Percentiles rank a stretch among this genome's conserved stretches.
Conservation (phyloP, 2,797 vertebrate genomes). For the Paramormyrops hopkinsi region DNA sequence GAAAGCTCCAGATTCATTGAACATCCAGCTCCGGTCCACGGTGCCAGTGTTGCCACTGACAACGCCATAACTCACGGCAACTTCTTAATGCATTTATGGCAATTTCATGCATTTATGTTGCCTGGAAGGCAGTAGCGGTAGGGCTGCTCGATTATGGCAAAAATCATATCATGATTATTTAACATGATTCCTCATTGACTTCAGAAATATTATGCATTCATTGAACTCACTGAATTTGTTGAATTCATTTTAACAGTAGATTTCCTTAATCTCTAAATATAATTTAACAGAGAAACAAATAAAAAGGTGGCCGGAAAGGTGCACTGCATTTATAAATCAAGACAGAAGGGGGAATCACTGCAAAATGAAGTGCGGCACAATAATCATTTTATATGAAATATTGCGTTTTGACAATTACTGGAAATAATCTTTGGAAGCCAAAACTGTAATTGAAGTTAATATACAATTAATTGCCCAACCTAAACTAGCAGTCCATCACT, state of each 20-base stretch:
- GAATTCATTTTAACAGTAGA: background rate
- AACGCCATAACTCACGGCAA: background rate
- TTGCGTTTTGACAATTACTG: background rate
- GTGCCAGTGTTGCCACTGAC: background rate
- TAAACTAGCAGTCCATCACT: background rate
- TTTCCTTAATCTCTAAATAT: background rate
- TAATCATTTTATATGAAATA: background rate
- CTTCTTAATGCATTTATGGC: background rate
- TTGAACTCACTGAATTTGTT: background rate
- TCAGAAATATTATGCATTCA: background rate
- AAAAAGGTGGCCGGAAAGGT: background rate
- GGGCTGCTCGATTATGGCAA: background rate
- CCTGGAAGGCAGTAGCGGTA: background rate
- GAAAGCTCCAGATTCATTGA: background rate
- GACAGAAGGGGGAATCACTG: background rate
- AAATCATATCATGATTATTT: background rate
- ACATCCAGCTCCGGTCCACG: background rate
- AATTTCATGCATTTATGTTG: background rate
- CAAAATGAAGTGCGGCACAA: background rate
- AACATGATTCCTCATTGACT: background rate
- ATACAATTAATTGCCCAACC: background rate
- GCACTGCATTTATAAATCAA: background rate
- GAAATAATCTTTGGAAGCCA: background rate
- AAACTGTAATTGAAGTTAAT: background rate
- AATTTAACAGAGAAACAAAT: background rate